These are phyloP conservation scores for Pipistrellus pipistrellus DNA, from an alignment of 2,797 vertebrate genomes.

Conservation along the genomic window DNA sequence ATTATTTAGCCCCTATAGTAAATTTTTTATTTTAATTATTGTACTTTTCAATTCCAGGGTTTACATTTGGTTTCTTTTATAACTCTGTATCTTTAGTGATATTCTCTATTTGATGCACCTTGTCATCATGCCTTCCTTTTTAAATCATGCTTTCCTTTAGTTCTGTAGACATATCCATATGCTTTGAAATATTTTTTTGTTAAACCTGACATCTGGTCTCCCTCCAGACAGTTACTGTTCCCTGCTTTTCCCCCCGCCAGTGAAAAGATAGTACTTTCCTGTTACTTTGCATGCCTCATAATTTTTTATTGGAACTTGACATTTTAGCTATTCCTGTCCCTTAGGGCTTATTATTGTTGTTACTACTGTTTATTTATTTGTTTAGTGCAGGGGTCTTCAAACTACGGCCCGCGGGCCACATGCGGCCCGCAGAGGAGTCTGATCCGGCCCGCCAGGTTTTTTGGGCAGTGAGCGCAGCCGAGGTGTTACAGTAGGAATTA, in stretches of 20 bases:
- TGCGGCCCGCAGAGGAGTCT: no score
- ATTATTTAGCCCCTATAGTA: not conserved
- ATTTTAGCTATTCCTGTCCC: not conserved
- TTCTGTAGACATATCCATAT: constrained; percentile 27
- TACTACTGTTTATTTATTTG: not conserved
- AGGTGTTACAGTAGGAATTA: no score
- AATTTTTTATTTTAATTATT: constrained; percentile 46
- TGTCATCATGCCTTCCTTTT: not conserved
- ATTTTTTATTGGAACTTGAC: not conserved
- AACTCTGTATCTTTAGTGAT: constrained; percentile 1
- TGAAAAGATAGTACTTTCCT: not conserved
- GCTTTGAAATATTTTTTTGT: constrained; percentile 51
- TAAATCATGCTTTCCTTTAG: constrained; percentile 27
- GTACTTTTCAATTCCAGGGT: constrained; percentile 48
- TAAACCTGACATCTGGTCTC: constrained; percentile 39
- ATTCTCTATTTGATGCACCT: not conserved
- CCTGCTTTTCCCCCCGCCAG: not conserved
- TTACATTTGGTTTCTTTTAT: constrained; percentile 14
- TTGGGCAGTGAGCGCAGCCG: no score
- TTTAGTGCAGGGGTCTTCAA: no score
- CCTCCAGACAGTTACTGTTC: not conserved
- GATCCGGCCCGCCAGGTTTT: no score
- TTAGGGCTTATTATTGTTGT: not conserved
- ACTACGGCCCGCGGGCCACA: no score
- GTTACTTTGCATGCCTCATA: not conserved